Percentiles rank a stretch among this genome's conserved stretches.
phyloP scores from a whole-genome alignment of 2,797 vertebrate species.

The Poeciliopsis infans region DNA sequence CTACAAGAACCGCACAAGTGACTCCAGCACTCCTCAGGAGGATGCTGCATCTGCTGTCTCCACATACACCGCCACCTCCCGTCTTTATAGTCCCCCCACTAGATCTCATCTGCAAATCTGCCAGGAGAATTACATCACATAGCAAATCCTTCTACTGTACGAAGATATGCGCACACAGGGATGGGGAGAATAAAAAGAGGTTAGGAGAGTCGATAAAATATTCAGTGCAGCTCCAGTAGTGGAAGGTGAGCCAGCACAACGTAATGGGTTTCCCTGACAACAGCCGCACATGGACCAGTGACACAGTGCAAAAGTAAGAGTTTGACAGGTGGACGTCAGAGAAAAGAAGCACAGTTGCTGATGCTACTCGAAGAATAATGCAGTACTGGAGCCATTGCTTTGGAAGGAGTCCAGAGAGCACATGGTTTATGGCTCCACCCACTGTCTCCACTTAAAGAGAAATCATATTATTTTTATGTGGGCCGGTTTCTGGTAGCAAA shows the following conservation, averaged over 20 bases:
- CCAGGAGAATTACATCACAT: constrained; percentile 50
- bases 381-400: constrained; percentile 33
- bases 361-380: constrained; percentile 46
- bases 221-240: constrained; percentile 74
- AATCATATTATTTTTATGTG: constrained; percentile 26
- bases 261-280: constrained; percentile 88
- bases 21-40: constrained; percentile 37
- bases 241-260: constrained; percentile 78
- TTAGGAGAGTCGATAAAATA: constrained; percentile 75
- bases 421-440: constrained; percentile 56
- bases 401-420: constrained; percentile 49
- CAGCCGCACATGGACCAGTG: constrained; percentile 68
- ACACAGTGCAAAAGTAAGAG: constrained; percentile 37
- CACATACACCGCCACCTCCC: background rate
- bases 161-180: constrained; percentile 14
- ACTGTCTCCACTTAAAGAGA: constrained; percentile 60
- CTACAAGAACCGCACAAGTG: constrained; percentile 45
- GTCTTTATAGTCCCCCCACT: constrained; percentile 8
- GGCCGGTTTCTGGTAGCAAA: background rate
- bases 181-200: constrained; percentile 13
- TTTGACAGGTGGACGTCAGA: constrained; percentile 20
- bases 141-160: constrained; percentile 28
- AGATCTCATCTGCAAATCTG: constrained; percentile 36
- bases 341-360: constrained; percentile 13
- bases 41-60: constrained; percentile 43